These are phyloP conservation scores for Tragulus kanchil DNA, from an alignment of 2,113 vertebrate genomes.

Conservation along the genomic window DNA sequence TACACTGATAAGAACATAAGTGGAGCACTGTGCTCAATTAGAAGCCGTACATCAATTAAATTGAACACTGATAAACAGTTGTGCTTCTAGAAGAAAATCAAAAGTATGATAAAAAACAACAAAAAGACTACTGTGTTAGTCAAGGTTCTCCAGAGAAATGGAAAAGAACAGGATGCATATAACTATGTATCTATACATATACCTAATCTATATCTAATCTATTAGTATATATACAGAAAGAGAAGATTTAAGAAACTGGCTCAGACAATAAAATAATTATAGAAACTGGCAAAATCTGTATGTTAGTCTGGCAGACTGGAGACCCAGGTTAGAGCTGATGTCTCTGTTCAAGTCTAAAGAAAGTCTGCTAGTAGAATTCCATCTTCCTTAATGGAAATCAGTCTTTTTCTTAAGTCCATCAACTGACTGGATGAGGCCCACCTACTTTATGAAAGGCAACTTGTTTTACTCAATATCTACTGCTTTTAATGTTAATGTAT, in stretches of 20 bases:
- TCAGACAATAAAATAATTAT: background rate
- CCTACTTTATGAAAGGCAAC: background rate
- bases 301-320: background rate
- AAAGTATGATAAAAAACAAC: background rate
- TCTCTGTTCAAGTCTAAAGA: background rate
- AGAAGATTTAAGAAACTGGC: background rate
- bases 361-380: background rate
- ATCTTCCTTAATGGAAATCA: background rate
- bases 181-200: background rate
- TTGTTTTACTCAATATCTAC: background rate
- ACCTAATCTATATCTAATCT: background rate
- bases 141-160: background rate
- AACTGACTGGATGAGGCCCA: background rate
- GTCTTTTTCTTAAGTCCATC: background rate
- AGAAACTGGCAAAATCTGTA: background rate
- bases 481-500: background rate
- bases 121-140: background rate
- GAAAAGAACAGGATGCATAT: background rate
- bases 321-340: background rate
- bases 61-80: background rate
- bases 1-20: background rate
- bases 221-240: background rate
- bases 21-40: background rate
- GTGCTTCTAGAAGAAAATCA: background rate
- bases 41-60: background rate